phyloP scores from a whole-genome alignment of 53 echinoderm and acorn worm genomes.

The Astropecten irregularis region DNA sequence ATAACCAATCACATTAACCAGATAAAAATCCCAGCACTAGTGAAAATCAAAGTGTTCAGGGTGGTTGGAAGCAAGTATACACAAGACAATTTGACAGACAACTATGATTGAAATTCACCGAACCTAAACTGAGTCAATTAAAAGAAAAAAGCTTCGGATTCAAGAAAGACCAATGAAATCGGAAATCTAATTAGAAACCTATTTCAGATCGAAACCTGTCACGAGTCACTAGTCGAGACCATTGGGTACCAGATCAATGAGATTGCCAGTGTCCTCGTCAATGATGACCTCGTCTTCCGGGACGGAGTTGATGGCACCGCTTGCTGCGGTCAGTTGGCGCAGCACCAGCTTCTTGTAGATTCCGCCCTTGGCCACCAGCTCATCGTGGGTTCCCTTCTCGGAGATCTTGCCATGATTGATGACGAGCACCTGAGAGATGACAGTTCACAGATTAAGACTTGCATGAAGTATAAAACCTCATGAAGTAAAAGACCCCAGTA shows the following conservation, averaged over 20 bases:
- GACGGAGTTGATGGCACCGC: conserved; percentile 1
- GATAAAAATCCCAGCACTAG: too few species aligned
- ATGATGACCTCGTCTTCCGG: conserved; percentile 4
- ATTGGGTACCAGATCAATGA: neutral
- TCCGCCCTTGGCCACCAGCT: conserved; percentile 83
- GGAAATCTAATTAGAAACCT: too few species aligned
- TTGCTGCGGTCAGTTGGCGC: conserved; percentile 76
- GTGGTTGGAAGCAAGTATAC: too few species aligned
- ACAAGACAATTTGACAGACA: too few species aligned
- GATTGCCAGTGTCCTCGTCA: neutral
- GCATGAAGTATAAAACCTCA: neutral
- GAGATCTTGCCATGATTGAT: conserved; percentile 86
- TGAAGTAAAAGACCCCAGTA: too few species aligned
- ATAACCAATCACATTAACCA: too few species aligned
- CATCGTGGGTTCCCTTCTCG: conserved; percentile 87
- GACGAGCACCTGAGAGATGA: conserved; percentile 76
- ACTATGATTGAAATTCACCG: too few species aligned
- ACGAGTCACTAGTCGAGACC: conserved; percentile 9
- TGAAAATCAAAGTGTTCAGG: too few species aligned
- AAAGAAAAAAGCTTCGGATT: too few species aligned
- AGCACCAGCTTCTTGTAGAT: conserved; percentile 98
- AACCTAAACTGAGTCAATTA: too few species aligned
- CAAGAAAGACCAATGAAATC: too few species aligned
- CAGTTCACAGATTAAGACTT: neutral
- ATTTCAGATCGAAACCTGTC: too few species aligned